Conservation (phyloP, 1,140 invertebrate genomes). For the Bombus turneri region DNA sequence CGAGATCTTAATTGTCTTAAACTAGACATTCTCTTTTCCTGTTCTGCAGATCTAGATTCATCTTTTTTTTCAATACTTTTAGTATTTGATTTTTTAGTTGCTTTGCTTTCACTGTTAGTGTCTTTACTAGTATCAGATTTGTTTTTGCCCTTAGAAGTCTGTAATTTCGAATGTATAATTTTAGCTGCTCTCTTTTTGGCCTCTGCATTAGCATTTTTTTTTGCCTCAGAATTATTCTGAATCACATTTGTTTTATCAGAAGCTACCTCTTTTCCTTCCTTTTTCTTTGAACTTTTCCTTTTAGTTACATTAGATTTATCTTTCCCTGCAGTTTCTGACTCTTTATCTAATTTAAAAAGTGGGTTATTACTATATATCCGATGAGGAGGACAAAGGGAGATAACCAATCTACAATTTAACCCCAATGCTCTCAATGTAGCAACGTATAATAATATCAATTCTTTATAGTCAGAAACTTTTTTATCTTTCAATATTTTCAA, state of each 20-base stretch:
- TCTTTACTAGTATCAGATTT: conserved; percentile 22
- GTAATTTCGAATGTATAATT: conserved; percentile 54
- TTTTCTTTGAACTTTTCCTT: conserved; percentile 68
- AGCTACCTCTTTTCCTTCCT: conserved; percentile 54
- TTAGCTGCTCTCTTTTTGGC: conserved; percentile 70
- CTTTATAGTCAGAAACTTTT: conserved; percentile 85
- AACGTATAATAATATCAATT: conserved; percentile 90
- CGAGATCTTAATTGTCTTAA: conserved; percentile 50
- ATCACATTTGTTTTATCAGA: conserved; percentile 42
- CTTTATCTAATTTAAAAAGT: conserved; percentile 84
- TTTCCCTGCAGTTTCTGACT: conserved; percentile 85
- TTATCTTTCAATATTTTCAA: conserved; percentile 85
- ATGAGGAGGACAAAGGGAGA: conserved; percentile 84
- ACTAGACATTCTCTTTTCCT: conserved; percentile 11
- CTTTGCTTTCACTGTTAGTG: neutral
- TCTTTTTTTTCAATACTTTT: conserved; percentile 11
- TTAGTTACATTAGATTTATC: conserved; percentile 73
- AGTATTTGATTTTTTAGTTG: neutral
- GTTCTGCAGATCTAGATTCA: neutral
- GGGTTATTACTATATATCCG: conserved; percentile 68
- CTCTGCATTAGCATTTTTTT: conserved; percentile 67
- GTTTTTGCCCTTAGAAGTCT: conserved; percentile 24
- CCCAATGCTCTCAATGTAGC: conserved; percentile 90
- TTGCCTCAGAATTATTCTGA: conserved; percentile 69
- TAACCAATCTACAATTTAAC: conserved; percentile 90